Evolutionary conservation across 92 coral and sea anemone species (phyloP).

Genomic region (Zoanthus gigantus): DNA sequence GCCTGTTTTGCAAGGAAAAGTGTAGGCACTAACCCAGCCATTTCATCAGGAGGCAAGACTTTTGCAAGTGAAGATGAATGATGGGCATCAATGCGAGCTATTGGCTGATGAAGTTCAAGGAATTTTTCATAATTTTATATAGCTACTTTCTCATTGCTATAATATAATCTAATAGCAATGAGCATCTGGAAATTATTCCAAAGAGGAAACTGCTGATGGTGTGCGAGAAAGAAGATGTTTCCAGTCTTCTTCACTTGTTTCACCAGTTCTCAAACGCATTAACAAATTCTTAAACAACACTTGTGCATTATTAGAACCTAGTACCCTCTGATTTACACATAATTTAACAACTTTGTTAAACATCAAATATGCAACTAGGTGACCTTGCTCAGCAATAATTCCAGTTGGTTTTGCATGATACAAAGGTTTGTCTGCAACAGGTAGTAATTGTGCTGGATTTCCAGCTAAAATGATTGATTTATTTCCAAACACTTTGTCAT

Average conservation of each 20-base stretch:
- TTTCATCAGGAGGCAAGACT: background rate
- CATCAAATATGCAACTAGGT: background rate
- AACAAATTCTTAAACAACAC: too few relatives aligned
- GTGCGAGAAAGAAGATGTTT: background rate
- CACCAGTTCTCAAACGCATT: background rate
- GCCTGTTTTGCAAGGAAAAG: background rate
- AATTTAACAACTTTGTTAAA: background rate
- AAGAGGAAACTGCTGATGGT: background rate
- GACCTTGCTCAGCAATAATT: background rate
- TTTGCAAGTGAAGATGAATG: background rate
- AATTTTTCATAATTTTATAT: background rate
- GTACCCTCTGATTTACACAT: too few relatives aligned
- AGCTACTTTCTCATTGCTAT: background rate
- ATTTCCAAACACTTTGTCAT: background rate
- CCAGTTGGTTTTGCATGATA: background rate
- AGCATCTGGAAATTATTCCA: background rate
- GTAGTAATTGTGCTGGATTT: background rate
- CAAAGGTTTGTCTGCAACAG: background rate
- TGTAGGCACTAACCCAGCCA: background rate
- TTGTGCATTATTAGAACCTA: too few relatives aligned
- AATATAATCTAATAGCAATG: background rate
- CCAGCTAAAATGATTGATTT: background rate
- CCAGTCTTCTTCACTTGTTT: background rate
- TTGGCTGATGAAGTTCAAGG: background rate
- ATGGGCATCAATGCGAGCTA: background rate